A percentile compares a stretch with the other conserved stretches of the same genome.
Conservation (phyloP, 2,797 vertebrate species). For the Dallia pectoralis region DNA sequence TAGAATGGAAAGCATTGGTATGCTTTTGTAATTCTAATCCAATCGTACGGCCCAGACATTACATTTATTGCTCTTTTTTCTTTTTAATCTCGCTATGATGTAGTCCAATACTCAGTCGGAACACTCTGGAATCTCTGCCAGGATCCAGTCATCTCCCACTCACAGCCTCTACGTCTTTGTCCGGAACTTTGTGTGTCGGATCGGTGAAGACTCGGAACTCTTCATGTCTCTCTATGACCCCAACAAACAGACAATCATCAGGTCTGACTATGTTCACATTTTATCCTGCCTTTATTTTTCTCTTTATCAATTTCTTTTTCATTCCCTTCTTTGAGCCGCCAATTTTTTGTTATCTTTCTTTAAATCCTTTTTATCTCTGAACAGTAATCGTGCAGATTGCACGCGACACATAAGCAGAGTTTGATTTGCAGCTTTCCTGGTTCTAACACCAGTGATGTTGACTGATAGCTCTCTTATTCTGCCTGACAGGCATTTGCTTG, state of each 20-base stretch:
- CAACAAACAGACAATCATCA: conserved; percentile 85
- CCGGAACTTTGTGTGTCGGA: conserved; percentile 95
- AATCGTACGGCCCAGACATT: neutral
- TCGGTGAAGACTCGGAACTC: conserved; percentile 96
- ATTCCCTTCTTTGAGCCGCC: neutral
- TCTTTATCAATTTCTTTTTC: conserved; percentile 4
- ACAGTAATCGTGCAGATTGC: neutral
- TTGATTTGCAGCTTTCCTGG: neutral
- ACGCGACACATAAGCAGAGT: neutral
- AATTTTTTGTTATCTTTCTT: neutral
- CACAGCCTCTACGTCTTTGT: conserved; percentile 98
- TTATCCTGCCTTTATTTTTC: neutral
- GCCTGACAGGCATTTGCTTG: too few species aligned
- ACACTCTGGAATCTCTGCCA: conserved; percentile 82
- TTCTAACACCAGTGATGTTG: neutral
- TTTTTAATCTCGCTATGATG: conserved; percentile 9
- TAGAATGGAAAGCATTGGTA: neutral
- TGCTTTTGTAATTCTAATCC: too few species aligned
- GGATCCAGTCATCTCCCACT: conserved; percentile 91
- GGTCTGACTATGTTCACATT: conserved; percentile 60
- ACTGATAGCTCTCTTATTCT: neutral
- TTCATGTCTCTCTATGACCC: conserved; percentile 98
- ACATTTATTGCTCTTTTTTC: conserved; percentile 1
- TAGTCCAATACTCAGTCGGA: conserved; percentile 89
- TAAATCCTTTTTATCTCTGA: neutral